Conservation (phyloP, 2,113 vertebrate genomes). For the Istiophorus platypterus region DNA sequence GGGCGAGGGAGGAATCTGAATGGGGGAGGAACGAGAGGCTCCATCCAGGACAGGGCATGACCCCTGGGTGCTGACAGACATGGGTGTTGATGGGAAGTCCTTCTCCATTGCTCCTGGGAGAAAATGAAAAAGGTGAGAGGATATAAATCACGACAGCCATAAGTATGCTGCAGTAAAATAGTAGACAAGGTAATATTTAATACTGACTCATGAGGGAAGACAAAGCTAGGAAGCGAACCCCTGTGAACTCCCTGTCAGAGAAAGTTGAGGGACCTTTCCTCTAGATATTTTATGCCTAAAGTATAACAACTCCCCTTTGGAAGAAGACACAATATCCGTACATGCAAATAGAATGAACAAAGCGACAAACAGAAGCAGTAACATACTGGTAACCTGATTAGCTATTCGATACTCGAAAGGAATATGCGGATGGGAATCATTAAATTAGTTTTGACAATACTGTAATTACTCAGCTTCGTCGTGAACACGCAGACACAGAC, state of each 20-base stretch:
- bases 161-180: not conserved
- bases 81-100: conserved; percentile 29
- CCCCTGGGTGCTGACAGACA: conserved; percentile 34
- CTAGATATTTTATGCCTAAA: not conserved
- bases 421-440: not conserved
- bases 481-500: not conserved
- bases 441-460: not conserved
- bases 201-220: not conserved
- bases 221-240: not conserved
- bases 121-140: conserved; percentile 8
- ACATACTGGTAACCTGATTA: not conserved
- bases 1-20: conserved; percentile 28
- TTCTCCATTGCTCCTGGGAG: conserved; percentile 64
- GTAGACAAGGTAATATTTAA: not conserved
- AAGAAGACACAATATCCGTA: not conserved
- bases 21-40: conserved; percentile 25
- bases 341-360: not conserved
- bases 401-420: not conserved
- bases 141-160: not conserved
- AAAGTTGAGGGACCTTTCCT: not conserved
- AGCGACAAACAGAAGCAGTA: not conserved
- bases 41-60: conserved; percentile 40
- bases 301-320: conserved; percentile 8
- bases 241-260: not conserved
- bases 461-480: not conserved